These are phyloP conservation scores for Luffia ferchaultella DNA, from an alignment of 2,888 invertebrate species.

Conservation along the genomic window DNA sequence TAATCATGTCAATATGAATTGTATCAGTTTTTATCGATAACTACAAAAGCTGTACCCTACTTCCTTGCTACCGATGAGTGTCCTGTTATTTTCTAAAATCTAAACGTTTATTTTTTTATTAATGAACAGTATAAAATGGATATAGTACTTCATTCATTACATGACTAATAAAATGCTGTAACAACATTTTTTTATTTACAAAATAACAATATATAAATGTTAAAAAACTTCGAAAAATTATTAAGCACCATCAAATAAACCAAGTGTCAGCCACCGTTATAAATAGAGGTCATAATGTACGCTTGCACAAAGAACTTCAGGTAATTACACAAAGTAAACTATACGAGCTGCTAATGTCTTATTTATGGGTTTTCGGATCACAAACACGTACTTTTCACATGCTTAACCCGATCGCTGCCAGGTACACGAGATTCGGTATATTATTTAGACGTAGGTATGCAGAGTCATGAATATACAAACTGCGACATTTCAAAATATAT, in stretches of 20 bases:
- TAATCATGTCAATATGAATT: neutral
- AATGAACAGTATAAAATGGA: too few species aligned
- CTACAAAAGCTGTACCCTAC: neutral
- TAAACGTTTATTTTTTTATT: too few species aligned
- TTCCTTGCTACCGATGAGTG: neutral
- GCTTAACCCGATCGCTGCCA: slow-evolving; percentile 29
- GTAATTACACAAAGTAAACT: slow-evolving; percentile 37
- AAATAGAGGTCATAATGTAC: neutral
- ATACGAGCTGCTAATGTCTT: slow-evolving; percentile 60
- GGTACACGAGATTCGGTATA: slow-evolving; percentile 24
- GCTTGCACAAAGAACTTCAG: neutral
- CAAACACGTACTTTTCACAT: slow-evolving; percentile 56
- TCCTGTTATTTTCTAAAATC: too few species aligned
- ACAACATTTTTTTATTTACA: too few species aligned
- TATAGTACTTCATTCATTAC: too few species aligned
- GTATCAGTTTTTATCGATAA: neutral
- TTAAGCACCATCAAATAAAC: too few species aligned
- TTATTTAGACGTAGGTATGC: slow-evolving; percentile 17
- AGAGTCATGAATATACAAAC: too few species aligned
- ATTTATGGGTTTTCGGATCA: slow-evolving; percentile 53
- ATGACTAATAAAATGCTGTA: too few species aligned
- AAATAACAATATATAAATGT: too few species aligned
- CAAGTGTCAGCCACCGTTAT: too few species aligned
- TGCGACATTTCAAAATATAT: too few species aligned
- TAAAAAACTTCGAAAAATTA: too few species aligned